These are phyloP conservation scores for Goniozus legneri DNA, from an alignment of 1,140 invertebrate species.

Conservation along the genomic window DNA sequence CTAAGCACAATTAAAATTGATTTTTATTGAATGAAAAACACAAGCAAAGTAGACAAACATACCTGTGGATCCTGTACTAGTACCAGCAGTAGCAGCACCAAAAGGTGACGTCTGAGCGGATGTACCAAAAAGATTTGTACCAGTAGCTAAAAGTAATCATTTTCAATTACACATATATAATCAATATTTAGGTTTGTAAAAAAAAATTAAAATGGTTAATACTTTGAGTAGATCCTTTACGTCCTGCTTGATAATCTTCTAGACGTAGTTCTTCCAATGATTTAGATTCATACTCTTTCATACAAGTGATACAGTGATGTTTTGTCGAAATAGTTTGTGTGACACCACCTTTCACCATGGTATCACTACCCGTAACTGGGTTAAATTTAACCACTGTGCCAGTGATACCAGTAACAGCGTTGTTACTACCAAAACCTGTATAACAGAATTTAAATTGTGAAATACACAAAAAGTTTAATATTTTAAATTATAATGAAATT, in stretches of 20 bases:
- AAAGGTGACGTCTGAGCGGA: slow-evolving; percentile 53
- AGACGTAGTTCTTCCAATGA: slow-evolving; percentile 89
- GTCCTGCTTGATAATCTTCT: slow-evolving; percentile 88
- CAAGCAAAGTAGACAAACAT: too few species aligned
- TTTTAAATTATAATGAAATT: slow-evolving; percentile 1
- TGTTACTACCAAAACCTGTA: slow-evolving; percentile 58
- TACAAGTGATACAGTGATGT: slow-evolving; percentile 94
- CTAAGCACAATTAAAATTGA: slow-evolving; percentile 17
- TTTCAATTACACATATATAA: neutral
- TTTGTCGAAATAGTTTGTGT: slow-evolving; percentile 81
- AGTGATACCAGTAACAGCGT: slow-evolving; percentile 41
- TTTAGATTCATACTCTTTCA: slow-evolving; percentile 97
- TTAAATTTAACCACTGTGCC: slow-evolving; percentile 84
- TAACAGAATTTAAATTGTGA: slow-evolving; percentile 21
- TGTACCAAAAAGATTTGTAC: slow-evolving; percentile 58
- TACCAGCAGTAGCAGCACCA: slow-evolving; percentile 43
- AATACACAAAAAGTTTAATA: slow-evolving; percentile 17
- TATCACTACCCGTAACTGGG: slow-evolving; percentile 82
- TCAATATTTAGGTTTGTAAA: neutral
- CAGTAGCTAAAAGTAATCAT: slow-evolving; percentile 34
- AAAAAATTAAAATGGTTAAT: slow-evolving; percentile 9
- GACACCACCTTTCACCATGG: slow-evolving; percentile 83
- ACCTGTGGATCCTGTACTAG: slow-evolving; percentile 45
- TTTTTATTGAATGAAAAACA: slow-evolving; percentile 4
- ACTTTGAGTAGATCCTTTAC: slow-evolving; percentile 69